phyloP scores from a whole-genome alignment of 2,797 vertebrate genomes.

The Triplophysa bombifrons region DNA sequence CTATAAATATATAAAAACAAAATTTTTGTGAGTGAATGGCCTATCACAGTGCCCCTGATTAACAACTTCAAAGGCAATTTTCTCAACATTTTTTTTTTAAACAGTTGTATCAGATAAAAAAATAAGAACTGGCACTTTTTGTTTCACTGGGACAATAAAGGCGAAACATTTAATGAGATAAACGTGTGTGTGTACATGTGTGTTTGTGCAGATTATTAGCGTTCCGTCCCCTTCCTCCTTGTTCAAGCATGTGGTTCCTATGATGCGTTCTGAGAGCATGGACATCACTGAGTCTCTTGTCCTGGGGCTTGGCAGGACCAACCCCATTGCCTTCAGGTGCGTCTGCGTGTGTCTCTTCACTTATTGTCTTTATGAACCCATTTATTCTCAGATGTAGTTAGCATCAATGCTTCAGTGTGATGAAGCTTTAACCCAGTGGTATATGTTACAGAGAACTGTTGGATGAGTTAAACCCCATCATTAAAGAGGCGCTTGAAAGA shows the following conservation, averaged over 20 bases:
- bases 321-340: constrained; percentile 95
- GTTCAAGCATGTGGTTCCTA: constrained; percentile 98
- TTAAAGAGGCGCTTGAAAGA: constrained; percentile 99
- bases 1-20: no score
- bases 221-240: constrained; percentile 95
- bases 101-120: no score
- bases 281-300: constrained; percentile 99
- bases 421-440: not conserved
- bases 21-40: no score
- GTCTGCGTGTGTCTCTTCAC: not conserved
- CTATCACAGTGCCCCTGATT: no score
- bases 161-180: not conserved
- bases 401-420: not conserved
- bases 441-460: constrained; percentile 87
- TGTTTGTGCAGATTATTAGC: constrained; percentile 86
- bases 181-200: constrained; percentile 38
- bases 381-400: not conserved
- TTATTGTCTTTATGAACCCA: not conserved
- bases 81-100: no score
- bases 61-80: no score
- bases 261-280: constrained; percentile 99
- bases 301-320: constrained; percentile 99
- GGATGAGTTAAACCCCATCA: constrained; percentile 98
- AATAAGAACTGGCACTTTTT: no score
- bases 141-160: no score